A percentile compares a stretch with the other conserved stretches of the same genome.
Evolutionary conservation across 2,113 vertebrate genomes (phyloP).

Genomic region (Crypturellus undulatus): DNA sequence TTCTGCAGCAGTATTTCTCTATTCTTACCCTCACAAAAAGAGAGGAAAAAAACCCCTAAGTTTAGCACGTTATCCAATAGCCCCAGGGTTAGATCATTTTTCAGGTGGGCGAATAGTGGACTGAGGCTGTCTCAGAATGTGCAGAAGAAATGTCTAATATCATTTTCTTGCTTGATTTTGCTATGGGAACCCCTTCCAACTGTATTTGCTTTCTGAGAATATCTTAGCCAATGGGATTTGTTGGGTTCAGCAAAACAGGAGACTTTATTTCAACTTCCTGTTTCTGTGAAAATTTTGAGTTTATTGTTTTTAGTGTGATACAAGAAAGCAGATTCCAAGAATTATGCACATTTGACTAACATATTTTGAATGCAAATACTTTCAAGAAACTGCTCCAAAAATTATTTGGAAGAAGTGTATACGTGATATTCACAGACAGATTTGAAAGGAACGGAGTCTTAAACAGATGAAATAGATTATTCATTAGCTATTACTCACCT

Average conservation of each 20-base stretch:
- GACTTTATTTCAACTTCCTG: neutral
- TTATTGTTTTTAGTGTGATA: neutral
- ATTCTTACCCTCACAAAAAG: neutral
- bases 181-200: neutral
- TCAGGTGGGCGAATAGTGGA: neutral
- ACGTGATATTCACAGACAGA: neutral
- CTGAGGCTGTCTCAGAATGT: neutral
- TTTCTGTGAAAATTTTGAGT: neutral
- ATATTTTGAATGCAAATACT: neutral
- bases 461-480: conserved; percentile 32
- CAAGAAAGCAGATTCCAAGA: neutral
- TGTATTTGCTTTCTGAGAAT: neutral
- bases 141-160: neutral
- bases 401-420: neutral
- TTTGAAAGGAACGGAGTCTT: conserved; percentile 24
- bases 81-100: neutral
- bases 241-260: neutral
- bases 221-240: neutral
- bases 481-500: conserved; percentile 13
- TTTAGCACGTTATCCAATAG: accelerated
- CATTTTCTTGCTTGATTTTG: neutral
- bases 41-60: accelerated
- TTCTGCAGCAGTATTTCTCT: neutral
- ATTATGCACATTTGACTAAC: neutral
- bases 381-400: neutral